Evolutionary conservation across 2,888 invertebrate species (phyloP), one percentile per base, ranked within the genome.

Genomic region (Plemyria rubiginata): DNA sequence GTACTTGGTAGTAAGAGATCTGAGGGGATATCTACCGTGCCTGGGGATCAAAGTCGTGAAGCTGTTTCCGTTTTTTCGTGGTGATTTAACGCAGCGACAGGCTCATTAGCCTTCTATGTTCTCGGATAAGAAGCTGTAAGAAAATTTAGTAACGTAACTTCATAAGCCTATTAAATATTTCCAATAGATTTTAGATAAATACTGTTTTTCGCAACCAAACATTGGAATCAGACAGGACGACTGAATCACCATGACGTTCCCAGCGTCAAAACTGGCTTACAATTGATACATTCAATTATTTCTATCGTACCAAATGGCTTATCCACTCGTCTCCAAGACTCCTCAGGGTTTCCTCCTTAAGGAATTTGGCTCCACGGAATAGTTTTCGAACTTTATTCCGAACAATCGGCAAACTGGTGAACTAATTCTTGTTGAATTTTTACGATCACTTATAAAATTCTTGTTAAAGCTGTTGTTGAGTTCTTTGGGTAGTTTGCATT

Each of bases 281-380:
- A 45, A 43, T 43, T 15, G 3, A 45, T 8, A 16, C 45, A 45
- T 16, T 45, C 9, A 7, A 45, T 45, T 4, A 45, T 16, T 45
- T 45, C 45, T n/a, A 45, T 16, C 9, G 16, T 45, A 45, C 4
- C 2, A 45, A 45, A 45, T 16, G 16, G 16, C 16, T 51, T 13
- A 8, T 16, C 15, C 54, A 9, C 38, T 32, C 29, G 43, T 43
- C 65, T 77, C 77, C 62, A 57, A 50, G 55, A 54, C 72, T 75
- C 64, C 8, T 56, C 59, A 22, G 61, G 71, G 70, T 75, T 75
- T 73, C 72, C 75, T 81, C 72, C 71, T 70, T 54, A 52, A 78
- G 81, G 86, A 85, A 87, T 87, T 81, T 72, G 78, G 80, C 77
- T 80, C 77, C 72, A 80, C 77, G 72, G 79, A 85, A 87, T 87